phyloP scores from a whole-genome alignment of 2,797 vertebrate genomes.

The Darevskia nairensis region DNA sequence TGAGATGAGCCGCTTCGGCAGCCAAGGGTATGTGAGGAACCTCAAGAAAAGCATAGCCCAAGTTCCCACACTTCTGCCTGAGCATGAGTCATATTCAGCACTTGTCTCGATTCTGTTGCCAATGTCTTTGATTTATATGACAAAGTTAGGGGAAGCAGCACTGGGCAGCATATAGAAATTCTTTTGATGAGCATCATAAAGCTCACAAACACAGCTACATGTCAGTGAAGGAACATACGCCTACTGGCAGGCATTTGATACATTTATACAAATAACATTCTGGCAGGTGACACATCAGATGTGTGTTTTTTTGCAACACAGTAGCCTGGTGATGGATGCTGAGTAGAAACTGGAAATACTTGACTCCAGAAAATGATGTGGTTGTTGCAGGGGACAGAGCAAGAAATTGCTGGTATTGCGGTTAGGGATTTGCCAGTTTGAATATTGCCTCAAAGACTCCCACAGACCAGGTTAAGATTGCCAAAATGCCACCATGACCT shows the following conservation, averaged over 20 bases:
- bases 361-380: constrained; percentile 22
- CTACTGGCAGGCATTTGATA: constrained; percentile 54
- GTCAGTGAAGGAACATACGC: constrained; percentile 29
- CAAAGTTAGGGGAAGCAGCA: constrained; percentile 54
- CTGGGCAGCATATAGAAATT: constrained; percentile 55
- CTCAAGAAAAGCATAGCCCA: not conserved
- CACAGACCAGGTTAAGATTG: not conserved
- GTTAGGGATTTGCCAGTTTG: not conserved
- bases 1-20: not conserved
- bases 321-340: constrained; percentile 5
- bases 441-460: not conserved
- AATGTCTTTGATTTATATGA: constrained; percentile 56
- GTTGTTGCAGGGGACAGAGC: not conserved
- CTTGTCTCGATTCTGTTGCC: constrained; percentile 49
- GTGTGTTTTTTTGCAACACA: constrained; percentile 25
- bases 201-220: constrained; percentile 33
- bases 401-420: not conserved
- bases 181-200: constrained; percentile 53
- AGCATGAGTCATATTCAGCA: constrained; percentile 66
- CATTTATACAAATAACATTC: constrained; percentile 54
- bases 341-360: constrained; percentile 22
- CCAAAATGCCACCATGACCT: not conserved
- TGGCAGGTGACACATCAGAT: constrained; percentile 42
- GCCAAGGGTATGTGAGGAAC: not conserved
- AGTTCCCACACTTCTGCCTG: too few species aligned